Evolutionary conservation across 2,888 invertebrate species (phyloP), one percentile per base, ranked within the genome.

Genomic region (Ennomos quercinarius): DNA sequence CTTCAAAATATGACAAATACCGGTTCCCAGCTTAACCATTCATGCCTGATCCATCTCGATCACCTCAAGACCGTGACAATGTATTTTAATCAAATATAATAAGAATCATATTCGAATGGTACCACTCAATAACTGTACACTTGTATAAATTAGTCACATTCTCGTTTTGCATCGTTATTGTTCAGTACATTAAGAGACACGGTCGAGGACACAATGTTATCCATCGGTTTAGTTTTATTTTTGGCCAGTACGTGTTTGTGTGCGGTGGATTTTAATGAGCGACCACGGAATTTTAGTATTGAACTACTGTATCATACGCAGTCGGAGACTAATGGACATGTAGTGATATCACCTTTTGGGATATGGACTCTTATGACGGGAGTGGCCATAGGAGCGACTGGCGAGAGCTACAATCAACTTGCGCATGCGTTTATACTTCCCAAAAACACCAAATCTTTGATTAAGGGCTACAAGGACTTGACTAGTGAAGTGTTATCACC

Each of bases 301-400:
- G 91, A 89, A 66, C 63, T 92, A 0, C 65, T 92, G n/a, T 81
- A 91, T 63, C 77, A 83, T 41, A 90, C 91, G 2, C 88, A 87
- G 13, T 63, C 73, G 11, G 83, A 88, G 63, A 85, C 85, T 0
- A 75, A 80, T 1, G 87, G 89, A 0, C 91, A 92, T 68, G 86
- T 91, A 0, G 91, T 91, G 55, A 85, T 92, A 55, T 91, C 92
- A 1, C 93, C 93, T 0, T 90, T 91, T 53, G 93, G 93, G 64
- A 87, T 93, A 69, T 93, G 93, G 93, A 88, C 85, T 9, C 68
- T 93, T n/a, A 82, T 93, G 87, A 87, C 90, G 0, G 91, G 89
- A 6, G 78, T 92, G 6, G 83, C 91, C 0, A 65, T 91, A 27
- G 92, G 92, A 12, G 87, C 91, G 1, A 77, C 84, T 0, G 89